Percentiles rank a stretch among this genome's conserved stretches.
phyloP scores from a whole-genome alignment of 1,140 invertebrate genomes.

The Pseudomyrmex cubaensis region DNA sequence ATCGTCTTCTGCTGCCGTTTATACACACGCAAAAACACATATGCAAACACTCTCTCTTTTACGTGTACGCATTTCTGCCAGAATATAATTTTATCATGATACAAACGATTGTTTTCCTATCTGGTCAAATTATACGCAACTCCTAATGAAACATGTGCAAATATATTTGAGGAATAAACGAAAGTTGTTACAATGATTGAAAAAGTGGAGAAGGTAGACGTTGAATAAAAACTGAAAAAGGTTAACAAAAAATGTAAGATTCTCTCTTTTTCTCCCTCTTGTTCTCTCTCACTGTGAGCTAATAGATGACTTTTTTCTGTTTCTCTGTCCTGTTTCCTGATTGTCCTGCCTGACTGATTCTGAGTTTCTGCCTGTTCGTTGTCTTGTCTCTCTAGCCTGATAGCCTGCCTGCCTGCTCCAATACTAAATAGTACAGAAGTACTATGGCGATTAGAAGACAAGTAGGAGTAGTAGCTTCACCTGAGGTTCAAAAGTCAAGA shows the following conservation, averaged over 20 bases:
- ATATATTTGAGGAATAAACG: slow-evolving; percentile 19
- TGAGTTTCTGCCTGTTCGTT: slow-evolving; percentile 73
- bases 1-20: too few relatives aligned
- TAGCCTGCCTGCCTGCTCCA: slow-evolving; percentile 83
- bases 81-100: not conserved
- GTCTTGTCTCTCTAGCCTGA: slow-evolving; percentile 81
- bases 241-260: too few relatives aligned
- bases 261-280: too few relatives aligned
- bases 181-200: slow-evolving; percentile 35
- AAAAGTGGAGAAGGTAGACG: slow-evolving; percentile 15
- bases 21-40: slow-evolving; percentile 59
- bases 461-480: slow-evolving; percentile 82
- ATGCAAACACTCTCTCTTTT: slow-evolving; percentile 57
- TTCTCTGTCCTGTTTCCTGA: slow-evolving; percentile 64
- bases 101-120: slow-evolving; percentile 21
- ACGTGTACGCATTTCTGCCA: too few relatives aligned
- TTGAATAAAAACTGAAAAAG: slow-evolving; percentile 70
- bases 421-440: slow-evolving; percentile 84
- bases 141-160: slow-evolving; percentile 4
- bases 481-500: slow-evolving; percentile 85
- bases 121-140: slow-evolving; percentile 8
- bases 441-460: slow-evolving; percentile 84
- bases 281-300: slow-evolving; percentile 79
- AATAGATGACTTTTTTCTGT: slow-evolving; percentile 82
- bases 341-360: slow-evolving; percentile 2